Evolutionary conservation across 2,113 vertebrate genomes (phyloP), one percentile per base, ranked within the genome.

Genomic region (Neotoma lepida): DNA sequence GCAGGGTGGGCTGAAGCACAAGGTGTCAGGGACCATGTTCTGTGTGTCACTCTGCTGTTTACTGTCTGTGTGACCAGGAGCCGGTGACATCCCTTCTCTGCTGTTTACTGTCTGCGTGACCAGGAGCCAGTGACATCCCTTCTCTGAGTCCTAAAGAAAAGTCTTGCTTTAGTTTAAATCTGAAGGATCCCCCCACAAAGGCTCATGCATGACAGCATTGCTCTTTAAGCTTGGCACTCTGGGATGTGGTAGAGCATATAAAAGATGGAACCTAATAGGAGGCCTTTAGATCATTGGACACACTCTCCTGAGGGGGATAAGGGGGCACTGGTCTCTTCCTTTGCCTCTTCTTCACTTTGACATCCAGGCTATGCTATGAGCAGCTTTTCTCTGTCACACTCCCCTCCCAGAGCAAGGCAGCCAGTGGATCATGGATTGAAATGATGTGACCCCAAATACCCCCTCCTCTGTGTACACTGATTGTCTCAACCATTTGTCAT

Each of bases 21-120:
- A 14, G 58, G 12, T 26, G 26, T 41, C 44, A 39, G 85, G 35
- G 13, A 39, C n/a, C 28, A 3, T 30, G 9, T 1, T 35, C 68
- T 39, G 41, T 44, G 56, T 6, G 9, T 6, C 3, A 2, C 26
- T 10, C 76, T 24, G 24, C 22, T n/a, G 5, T 2, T 41, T 24
- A 1, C 7, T 2, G 61, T 63, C 61, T 71, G 8, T 6, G 0
- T 10, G n/a, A 39, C 9, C 20, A 24, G 14, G n/a, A n/a, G 44
- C 6, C 24, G 18, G 54, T 58, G 44, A 18, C 17, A 1, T 51
- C 41, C 12, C 54, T 78, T 73, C 76, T 49, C 49, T 58, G 22
- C 24, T 49, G 8, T 24, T 41, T 24, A 1, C 7, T 2, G 61
- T 63, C 61, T 71, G 8, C 4, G 0, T 10, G n/a, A 39, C 9